Base-by-base conservation (phyloP, 2,888 invertebrate genomes). In the Linnaemya vulpina region DNA sequence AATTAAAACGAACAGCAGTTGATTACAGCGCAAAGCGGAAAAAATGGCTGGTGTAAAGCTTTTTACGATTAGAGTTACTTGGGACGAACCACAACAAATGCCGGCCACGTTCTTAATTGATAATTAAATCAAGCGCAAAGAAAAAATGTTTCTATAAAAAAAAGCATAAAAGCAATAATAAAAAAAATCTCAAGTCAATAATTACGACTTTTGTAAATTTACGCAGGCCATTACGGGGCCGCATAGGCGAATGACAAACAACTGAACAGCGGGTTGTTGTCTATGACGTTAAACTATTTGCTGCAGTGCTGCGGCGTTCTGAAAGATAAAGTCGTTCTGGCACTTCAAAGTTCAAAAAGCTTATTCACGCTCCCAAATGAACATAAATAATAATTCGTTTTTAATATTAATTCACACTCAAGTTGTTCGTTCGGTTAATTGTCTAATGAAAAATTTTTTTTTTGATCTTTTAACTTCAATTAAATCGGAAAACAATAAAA, bases 31-130 rank as follows among this genome's bases (percentile, higher is more conserved):
- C 65, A 58, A 79, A 51, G 62, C 77, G 68, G 58, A 73, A 55
- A 58, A 79, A 67, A 49, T 38, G 1, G 25, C 35, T 67, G 10
- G 55, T 67, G 43, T 17, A 53, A 71, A 22, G n/a, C 46, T 20
- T 25, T 43, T 25, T 11, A 38, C 55, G 71, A 63, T 76, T 71
- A 73, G 15, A 79, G 65, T 55, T 30, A 35, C 62, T 74, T 51
- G 35, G 10, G 73, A 30, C 38, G 73, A 35, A 40, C 49, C 17
- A 65, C 73, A 68, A 30, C 62, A 65, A 85, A 89, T 90, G 90
- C 90, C 89, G 89, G 88, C 89, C 89, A 89, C 90, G 90, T 90
- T 90, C 90, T 88, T 89, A 90, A 89, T 90, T 90, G 90, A 90
- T 90, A 90, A 90, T 88, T 55, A 84, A 83, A 83, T 83, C 77